These are phyloP conservation scores for Chiridota heheva DNA, from an alignment of 35 echinoderm and acorn worm species.

Conservation along the genomic window DNA sequence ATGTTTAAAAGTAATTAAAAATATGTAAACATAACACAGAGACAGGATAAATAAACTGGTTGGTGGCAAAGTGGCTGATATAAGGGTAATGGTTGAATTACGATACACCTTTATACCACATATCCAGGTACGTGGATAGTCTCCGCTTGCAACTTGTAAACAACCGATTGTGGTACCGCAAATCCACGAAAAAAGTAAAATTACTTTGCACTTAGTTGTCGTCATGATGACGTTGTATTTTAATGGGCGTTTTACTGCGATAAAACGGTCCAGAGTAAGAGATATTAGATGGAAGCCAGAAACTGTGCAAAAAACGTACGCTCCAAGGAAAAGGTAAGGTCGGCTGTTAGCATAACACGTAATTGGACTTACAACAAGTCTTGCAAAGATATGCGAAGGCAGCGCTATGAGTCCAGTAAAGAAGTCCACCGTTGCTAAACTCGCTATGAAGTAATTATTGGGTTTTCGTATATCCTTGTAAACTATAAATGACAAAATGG, in stretches of 20 bases:
- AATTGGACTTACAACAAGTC: constrained; percentile 11
- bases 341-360: constrained; percentile 30
- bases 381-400: constrained; percentile 20
- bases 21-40: too few relatives aligned
- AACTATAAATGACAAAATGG: constrained; percentile 2
- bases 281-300: constrained; percentile 22
- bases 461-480: constrained; percentile 32
- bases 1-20: too few relatives aligned
- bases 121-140: too few relatives aligned
- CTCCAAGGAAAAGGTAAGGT: constrained; percentile 23
- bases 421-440: constrained; percentile 23
- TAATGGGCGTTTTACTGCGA: constrained; percentile 6
- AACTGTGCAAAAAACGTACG: constrained; percentile 19
- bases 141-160: too few relatives aligned
- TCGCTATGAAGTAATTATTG: constrained; percentile 52
- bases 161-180: not conserved
- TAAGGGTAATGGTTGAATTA: too few relatives aligned
- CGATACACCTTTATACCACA: too few relatives aligned
- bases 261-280: constrained; percentile 17
- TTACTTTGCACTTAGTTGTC: constrained; percentile 12
- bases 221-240: constrained; percentile 10
- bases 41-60: too few relatives aligned
- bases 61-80: too few relatives aligned
- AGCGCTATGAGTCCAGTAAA: constrained; percentile 28
- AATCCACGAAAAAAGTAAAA: not conserved